phyloP scores from a whole-genome alignment of 1,140 invertebrate genomes.

The Callitettix versicolor region DNA sequence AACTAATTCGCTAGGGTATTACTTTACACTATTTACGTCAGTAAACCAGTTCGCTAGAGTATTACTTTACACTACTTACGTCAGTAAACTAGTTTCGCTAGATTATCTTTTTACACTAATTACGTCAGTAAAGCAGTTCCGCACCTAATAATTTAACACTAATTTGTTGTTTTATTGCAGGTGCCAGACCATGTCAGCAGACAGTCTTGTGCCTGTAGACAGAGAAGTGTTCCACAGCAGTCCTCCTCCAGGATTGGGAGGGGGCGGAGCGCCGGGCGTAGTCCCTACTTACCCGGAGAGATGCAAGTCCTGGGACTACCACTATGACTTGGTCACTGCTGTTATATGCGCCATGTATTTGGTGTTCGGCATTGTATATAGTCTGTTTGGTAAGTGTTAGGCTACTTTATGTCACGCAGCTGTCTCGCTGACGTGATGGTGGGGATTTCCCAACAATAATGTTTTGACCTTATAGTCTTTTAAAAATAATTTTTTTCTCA shows the following conservation, averaged over 20 bases:
- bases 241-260: neutral
- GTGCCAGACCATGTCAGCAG: conserved; percentile 8
- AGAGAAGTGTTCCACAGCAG: neutral
- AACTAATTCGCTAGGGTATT: too few relatives aligned
- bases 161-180: too few relatives aligned
- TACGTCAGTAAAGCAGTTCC: too few relatives aligned
- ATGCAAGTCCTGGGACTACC: conserved; percentile 3
- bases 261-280: neutral
- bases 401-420: too few relatives aligned
- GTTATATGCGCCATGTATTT: conserved; percentile 22
- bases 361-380: conserved; percentile 47
- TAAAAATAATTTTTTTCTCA: conserved; percentile 7
- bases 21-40: too few relatives aligned
- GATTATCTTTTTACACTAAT: too few relatives aligned
- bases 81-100: too few relatives aligned
- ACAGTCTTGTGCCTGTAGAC: conserved; percentile 10
- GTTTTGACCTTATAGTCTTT: neutral
- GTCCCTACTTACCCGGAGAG: conserved; percentile 4
- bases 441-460: neutral
- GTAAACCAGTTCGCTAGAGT: too few relatives aligned
- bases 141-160: too few relatives aligned
- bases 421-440: too few relatives aligned
- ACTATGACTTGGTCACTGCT: conserved; percentile 10
- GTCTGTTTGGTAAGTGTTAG: conserved; percentile 45
- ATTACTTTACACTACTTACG: too few relatives aligned